A percentile compares a stretch with the other conserved stretches of the same genome.
These are phyloP conservation scores for Sprattus sprattus DNA, from an alignment of 2,113 vertebrate genomes.

Conservation along the genomic window DNA sequence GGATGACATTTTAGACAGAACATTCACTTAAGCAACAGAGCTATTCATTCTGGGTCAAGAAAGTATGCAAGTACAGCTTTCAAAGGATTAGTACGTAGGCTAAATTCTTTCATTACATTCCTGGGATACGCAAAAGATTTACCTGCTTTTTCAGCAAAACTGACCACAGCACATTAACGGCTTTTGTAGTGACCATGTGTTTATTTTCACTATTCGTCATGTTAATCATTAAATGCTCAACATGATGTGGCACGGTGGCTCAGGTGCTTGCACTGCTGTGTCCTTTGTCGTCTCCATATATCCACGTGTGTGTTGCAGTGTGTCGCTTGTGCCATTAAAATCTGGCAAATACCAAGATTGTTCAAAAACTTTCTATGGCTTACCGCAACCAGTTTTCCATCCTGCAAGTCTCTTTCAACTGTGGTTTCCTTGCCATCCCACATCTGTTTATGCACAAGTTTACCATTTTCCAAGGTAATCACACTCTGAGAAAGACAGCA, in stretches of 20 bases:
- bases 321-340: no score
- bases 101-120: not conserved
- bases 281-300: no score
- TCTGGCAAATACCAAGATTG: no score
- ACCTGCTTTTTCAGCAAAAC: not conserved
- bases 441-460: slow-evolving; percentile 76
- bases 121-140: not conserved
- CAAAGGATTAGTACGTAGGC: not conserved
- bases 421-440: slow-evolving; percentile 82
- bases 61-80: not conserved
- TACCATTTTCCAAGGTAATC: slow-evolving; percentile 57
- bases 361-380: slow-evolving; percentile 42
- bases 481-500: slow-evolving; percentile 31
- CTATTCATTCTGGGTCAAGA: not conserved
- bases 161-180: not conserved
- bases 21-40: not conserved
- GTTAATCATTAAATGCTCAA: not conserved
- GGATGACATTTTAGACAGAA: not conserved
- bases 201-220: not conserved
- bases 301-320: no score
- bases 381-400: slow-evolving; percentile 78
- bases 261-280: no score
- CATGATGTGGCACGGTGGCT: not conserved
- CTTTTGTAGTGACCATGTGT: not conserved
- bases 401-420: slow-evolving; percentile 76